Base-by-base conservation (phyloP, 2,113 vertebrate genomes). In the Xenus cinereus region DNA sequence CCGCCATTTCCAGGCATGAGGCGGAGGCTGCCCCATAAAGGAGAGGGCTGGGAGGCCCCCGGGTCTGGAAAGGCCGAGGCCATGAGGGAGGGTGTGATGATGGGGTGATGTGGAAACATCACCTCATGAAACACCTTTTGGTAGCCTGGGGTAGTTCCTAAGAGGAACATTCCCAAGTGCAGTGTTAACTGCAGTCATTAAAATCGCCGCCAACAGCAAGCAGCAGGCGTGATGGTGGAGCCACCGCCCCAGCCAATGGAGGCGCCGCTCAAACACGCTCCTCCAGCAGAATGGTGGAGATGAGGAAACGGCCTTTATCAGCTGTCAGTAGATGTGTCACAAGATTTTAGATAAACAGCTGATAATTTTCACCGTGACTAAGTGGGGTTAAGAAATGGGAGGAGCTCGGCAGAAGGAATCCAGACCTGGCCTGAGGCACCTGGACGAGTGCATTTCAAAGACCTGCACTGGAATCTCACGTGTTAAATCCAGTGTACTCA, bases 121-220 rank as follows among this genome's bases (percentile, higher is more conserved):
- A 93, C 64, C 91, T 81, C 77, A 79, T 89, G 45, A 92, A 94
- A 84, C 51, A 50, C 48, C 57, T 95, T 97, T 97, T 75, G 53
- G 74, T 96, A 96, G 93, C 96, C 96, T 82, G 59, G 37, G 87
- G 96, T 64, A 64, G 74, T 64, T 92, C 74, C 69, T 84, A 56
- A 69, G 77, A 93, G 48, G 72, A 84, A 91, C 80, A 53, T 56
- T 96, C 73, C 73, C 71, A 50, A 35, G 56, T 73, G 84, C 4
- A 2, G 64, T 51, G 73, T 77, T 87, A 84, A 83, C 21, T 60
- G 28, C 64, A 79, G 83, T 64, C 30, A 37, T 91, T 93, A 66
- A 81, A 81, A 79, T 9, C 74, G 7, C 33, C 0, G 1, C 35
- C 64, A 75, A 88, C 77, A 75, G 60, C 66, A n/a, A 72, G 57